Conservation (phyloP, 2,888 invertebrate genomes). For the Chalcis sispes region DNA sequence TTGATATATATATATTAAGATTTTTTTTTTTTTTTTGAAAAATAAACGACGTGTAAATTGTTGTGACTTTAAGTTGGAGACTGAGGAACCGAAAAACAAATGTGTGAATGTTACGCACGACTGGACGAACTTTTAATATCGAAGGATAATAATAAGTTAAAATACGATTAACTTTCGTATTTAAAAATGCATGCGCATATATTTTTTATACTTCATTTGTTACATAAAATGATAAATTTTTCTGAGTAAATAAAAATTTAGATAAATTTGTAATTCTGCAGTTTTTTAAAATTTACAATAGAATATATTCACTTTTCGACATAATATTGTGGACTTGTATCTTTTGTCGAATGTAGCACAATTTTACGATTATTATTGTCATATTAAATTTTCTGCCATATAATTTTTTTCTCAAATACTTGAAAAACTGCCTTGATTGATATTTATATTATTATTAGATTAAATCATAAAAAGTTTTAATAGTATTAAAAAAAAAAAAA, state of each 20-base stretch:
- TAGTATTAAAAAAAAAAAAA: too few relatives aligned
- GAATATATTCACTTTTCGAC: background rate
- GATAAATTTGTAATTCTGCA: background rate
- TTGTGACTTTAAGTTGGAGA: conserved; percentile 3
- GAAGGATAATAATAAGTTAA: too few relatives aligned
- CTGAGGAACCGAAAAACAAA: conserved; percentile 12
- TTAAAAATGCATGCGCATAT: background rate
- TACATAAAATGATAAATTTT: background rate
- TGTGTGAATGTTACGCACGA: background rate
- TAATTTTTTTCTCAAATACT: conserved; percentile 9
- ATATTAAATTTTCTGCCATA: background rate
- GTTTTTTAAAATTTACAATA: too few relatives aligned
- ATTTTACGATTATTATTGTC: conserved; percentile 17
- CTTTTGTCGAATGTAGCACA: background rate
- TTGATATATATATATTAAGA: too few relatives aligned
- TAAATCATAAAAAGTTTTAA: too few relatives aligned
- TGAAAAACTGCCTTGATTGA: conserved; percentile 29
- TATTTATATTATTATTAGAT: too few relatives aligned
- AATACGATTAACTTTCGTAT: background rate
- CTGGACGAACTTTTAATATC: background rate
- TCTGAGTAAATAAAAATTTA: too few relatives aligned
- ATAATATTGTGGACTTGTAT: background rate
- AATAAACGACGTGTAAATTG: background rate
- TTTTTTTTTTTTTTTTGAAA: too few relatives aligned
- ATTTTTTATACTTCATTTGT: background rate